Evolutionary conservation across 1,140 invertebrate species (phyloP).

Genomic region (Schlechtendalia chinensis): DNA sequence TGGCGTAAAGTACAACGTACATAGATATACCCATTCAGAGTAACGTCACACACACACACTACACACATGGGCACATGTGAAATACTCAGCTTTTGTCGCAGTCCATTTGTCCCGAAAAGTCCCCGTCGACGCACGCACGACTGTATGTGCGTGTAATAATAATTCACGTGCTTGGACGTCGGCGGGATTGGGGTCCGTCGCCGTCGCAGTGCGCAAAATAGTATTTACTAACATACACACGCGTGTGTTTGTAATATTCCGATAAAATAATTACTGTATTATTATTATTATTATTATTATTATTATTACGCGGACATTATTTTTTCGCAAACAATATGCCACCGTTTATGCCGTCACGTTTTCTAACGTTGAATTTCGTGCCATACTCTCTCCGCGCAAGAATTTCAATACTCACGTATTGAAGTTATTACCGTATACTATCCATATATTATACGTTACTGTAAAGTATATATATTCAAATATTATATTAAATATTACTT

Average conservation of each 20-base stretch:
- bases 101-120: neutral
- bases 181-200: too few species aligned
- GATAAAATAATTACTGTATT: neutral
- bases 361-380: neutral
- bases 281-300: neutral
- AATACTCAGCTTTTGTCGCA: slow-evolving; percentile 1
- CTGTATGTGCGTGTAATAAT: neutral
- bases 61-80: neutral
- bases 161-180: neutral
- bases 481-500: neutral
- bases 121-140: neutral
- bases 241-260: neutral
- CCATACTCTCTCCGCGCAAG: neutral
- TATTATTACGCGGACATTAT: neutral
- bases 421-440: neutral
- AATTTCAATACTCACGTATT: neutral
- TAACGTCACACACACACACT: slow-evolving; percentile 7
- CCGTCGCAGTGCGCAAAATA: slow-evolving; percentile 15
- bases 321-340: neutral
- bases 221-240: neutral
- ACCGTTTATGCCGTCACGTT: neutral
- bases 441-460: neutral
- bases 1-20: too few species aligned
- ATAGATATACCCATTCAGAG: neutral
- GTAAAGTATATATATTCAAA: slow-evolving; percentile 7